Conservation (phyloP, 1,140 invertebrate species). For the Heliconius nattereri region DNA sequence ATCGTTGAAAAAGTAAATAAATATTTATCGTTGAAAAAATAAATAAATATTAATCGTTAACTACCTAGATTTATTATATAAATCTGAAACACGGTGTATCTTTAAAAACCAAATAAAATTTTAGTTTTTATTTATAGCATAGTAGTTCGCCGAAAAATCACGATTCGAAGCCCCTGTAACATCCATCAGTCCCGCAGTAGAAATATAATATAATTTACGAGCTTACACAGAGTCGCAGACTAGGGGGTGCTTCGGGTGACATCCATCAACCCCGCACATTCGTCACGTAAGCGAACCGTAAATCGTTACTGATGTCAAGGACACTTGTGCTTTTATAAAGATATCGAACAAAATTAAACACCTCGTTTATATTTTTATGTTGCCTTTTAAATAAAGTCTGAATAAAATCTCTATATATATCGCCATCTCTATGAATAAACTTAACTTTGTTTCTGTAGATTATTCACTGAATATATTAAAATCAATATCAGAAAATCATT, state of each 20-base stretch:
- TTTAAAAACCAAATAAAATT: neutral
- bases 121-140: neutral
- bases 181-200: neutral
- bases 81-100: too few species aligned
- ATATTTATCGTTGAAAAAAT: too few species aligned
- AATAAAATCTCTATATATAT: neutral
- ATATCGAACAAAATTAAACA: conserved; percentile 26
- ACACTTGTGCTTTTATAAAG: conserved; percentile 29
- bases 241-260: conserved; percentile 29
- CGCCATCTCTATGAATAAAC: neutral
- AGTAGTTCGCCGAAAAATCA: neutral
- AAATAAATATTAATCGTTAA: too few species aligned
- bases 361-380: conserved; percentile 1
- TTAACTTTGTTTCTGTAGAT: neutral
- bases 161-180: neutral
- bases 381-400: neutral
- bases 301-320: conserved; percentile 38
- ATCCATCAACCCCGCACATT: conserved; percentile 35
- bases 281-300: conserved; percentile 38
- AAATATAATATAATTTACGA: conserved; percentile 34
- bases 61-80: too few species aligned
- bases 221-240: conserved; percentile 27
- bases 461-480: neutral
- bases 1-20: too few species aligned
- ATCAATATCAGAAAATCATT: too few species aligned